Evolutionary conservation across 2,888 invertebrate genomes (phyloP), one percentile per base, ranked within the genome.

Genomic region (Syritta pipiens): DNA sequence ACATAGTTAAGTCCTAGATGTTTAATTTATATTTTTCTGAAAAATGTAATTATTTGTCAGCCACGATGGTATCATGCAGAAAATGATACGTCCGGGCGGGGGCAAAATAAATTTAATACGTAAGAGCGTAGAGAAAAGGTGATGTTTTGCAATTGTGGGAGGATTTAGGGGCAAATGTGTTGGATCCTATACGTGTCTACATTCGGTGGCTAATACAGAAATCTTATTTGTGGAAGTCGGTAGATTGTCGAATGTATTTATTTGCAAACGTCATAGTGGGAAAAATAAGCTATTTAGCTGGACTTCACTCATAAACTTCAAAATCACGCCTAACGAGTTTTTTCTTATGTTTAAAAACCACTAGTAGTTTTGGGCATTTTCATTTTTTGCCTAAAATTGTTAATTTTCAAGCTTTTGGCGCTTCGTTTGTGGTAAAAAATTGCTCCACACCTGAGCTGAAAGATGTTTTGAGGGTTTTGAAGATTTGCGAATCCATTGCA

Each of bases 11-110:
- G 49, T 48, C 6, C 48, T 55, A 62, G 53, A 48, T 6, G 14
- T 44, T 60, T 69, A 69, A 62, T 40, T 69, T 68, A 40, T 22
- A 24, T 55, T 14, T 48, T 68, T 48, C n/a, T n/a, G 19, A 32
- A 30, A 14, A 6, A 17, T 14, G 6, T 51, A 28, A 12, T 4
- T 44, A 46, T 72, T 28, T 32, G 35, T 14, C 20, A 12, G 48
- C 12, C 9, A 10, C 14, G 6, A 22, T 6, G 14, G 6, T 63
- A 63, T 12, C 62, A 49, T 49, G 7, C 5, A 9, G 14, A 5
- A 6, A 3, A 28, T 49, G 49, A 14, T 62, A 62, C 4, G 2
- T 4, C n/a, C n/a, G 17, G 10, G 17, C 12, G 4, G 17, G 12
- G 26, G 26, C 14, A 14, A 40, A 57, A 57, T 28, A 57, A 19